phyloP scores from a whole-genome alignment of 2,113 vertebrate genomes.

The Acrocephalus kingi region DNA sequence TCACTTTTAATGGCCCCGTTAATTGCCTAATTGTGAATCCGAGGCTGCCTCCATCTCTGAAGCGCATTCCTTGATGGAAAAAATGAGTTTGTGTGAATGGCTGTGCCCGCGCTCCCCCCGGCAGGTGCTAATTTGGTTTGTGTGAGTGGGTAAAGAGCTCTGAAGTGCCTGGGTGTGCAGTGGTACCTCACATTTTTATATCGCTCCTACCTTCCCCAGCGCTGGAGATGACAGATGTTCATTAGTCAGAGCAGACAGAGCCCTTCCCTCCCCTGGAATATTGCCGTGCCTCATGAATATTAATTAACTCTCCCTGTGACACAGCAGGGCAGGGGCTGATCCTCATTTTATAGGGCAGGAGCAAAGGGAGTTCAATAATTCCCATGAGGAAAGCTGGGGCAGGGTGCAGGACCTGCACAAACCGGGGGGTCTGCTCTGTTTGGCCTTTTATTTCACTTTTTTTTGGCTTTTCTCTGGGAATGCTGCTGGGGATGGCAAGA shows the following conservation, averaged over 20 bases:
- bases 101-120: not conserved
- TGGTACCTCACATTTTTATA: not conserved
- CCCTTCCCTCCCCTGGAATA: not conserved
- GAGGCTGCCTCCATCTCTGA: not conserved
- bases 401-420: not conserved
- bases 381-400: fast-evolving
- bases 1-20: not conserved
- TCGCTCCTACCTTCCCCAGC: not conserved
- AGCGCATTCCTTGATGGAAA: not conserved
- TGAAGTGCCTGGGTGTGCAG: not conserved
- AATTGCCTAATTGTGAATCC: not conserved
- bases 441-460: fast-evolving
- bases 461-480: not conserved
- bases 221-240: slow-evolving; percentile 20
- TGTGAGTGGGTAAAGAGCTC: not conserved
- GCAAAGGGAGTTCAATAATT: not conserved
- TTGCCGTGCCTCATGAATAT: not conserved
- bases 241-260: not conserved
- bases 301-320: not conserved
- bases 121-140: not conserved
- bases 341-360: not conserved
- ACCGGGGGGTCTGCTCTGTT: not conserved
- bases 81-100: not conserved
- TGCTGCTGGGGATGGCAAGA: no score
- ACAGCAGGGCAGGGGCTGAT: not conserved